Conservation (phyloP, 2,888 invertebrate species). For the Strigamia transsilvanica region DNA sequence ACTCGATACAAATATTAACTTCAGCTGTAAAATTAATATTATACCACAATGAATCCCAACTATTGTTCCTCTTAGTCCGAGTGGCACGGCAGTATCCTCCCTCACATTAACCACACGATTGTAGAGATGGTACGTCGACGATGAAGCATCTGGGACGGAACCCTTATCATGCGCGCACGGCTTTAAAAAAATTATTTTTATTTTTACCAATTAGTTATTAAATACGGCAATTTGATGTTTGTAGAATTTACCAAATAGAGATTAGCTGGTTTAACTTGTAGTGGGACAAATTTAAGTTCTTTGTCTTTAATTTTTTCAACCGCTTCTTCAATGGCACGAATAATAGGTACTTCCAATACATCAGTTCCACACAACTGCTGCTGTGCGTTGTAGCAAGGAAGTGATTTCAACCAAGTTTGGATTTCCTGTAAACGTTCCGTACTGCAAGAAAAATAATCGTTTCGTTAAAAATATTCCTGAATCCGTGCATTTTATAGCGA, state of each 20-base stretch:
- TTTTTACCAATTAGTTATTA: conserved; percentile 6
- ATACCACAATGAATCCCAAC: conserved; percentile 68
- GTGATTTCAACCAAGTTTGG: conserved; percentile 74
- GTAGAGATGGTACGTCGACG: conserved; percentile 73
- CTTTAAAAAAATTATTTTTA: not conserved
- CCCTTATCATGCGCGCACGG: conserved; percentile 62
- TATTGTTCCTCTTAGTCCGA: conserved; percentile 84
- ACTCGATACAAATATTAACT: not conserved
- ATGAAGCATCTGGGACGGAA: conserved; percentile 72
- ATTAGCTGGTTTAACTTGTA: conserved; percentile 82
- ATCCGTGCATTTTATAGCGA: conserved; percentile 20
- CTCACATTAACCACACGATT: conserved; percentile 86
- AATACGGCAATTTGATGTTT: conserved; percentile 40
- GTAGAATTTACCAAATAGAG: conserved; percentile 72
- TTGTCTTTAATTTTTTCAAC: conserved; percentile 64
- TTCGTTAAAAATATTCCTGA: conserved; percentile 11
- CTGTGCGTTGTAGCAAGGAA: conserved; percentile 72
- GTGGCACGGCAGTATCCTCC: conserved; percentile 78
- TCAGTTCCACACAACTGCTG: conserved; percentile 76
- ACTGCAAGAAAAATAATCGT: conserved; percentile 54
- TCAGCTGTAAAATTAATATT: not conserved
- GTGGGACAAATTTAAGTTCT: conserved; percentile 66
- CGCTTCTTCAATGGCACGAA: conserved; percentile 65
- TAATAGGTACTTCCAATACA: conserved; percentile 74
- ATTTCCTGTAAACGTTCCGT: conserved; percentile 63